Evolutionary conservation across 2,888 invertebrate genomes (phyloP), one percentile per base, ranked within the genome.

Genomic region (Papilio elwesi): DNA sequence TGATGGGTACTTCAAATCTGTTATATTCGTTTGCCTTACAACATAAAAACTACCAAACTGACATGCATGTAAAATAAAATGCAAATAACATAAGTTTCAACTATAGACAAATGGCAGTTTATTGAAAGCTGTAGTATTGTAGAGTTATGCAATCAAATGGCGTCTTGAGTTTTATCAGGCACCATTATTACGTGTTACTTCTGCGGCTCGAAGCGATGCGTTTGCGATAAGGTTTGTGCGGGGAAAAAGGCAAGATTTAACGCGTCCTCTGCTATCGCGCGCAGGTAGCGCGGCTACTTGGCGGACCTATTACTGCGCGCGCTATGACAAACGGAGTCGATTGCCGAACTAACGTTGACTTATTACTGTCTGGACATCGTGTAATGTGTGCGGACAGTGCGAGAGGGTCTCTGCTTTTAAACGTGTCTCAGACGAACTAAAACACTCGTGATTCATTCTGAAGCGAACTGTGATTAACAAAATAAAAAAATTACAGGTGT

Each of bases 231-330:
- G 51, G n/a, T n/a, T 13, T 47, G 43, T 57, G 64, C 16, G 36
- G 59, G n/a, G 57, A 62, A 69, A 73, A 53, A 53, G 16, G 52
- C n/a, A 55, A 57, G 73, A 73, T 59, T 66, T 66, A 66, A 48
- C 73, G 52, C 73, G 48, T 64, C 26, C 51, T 43, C 36, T 38
- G 38, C 36, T 71, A 70, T 70, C 70, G 63, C 15, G 66, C 57
- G 55, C 65, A 63, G 73, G 69, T 73, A 73, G 69, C 73, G 53
- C 55, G 57, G 64, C 72, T 69, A 73, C 73, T 65, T 68, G 49
- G 55, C 49, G 15, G 73, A 52, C 36, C 70, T 70, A 70, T 73
- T 66, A 52, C 69, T 13, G 62, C 16, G 52, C 51, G 59, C 6
- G 70, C 59, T 15, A 48, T 73, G 73, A 73, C 65, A 57, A 65